Base-by-base conservation (phyloP, 2,113 vertebrate species). In the Bufo bufo region DNA sequence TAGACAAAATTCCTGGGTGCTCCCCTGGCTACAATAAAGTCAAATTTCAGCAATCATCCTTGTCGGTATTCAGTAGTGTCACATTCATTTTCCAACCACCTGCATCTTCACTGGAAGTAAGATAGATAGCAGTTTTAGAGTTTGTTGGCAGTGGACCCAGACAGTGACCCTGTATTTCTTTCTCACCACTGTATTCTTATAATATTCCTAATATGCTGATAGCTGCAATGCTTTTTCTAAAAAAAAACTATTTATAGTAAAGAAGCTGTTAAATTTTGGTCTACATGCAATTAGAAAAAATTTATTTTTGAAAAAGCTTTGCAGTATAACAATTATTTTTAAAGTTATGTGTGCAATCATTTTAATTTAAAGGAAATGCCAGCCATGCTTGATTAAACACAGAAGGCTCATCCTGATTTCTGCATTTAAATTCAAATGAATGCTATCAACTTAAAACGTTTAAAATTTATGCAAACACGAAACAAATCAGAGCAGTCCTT, bases 341-440 rank as follows among this genome's bases (percentile, higher is more conserved):
- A 59, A 77, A 82, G 45, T 83, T 72, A 88, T 88, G 54, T 72
- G n/a, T 84, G n/a, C 72, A 71, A 77, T 58, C 61, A 14, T 56
- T 82, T 80, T 84, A 88, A 77, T 84, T 84, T 72, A 77, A 84
- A 77, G 52, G 71, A 84, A 83, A 84, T 77, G 4, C 56, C 17
- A 52, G 87, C 9, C 52, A 49, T 74, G 80, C 87, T 45, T 89
- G 87, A 78, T 89, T 84, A 89, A 83, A 52, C 72, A 84, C 87
- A 78, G 69, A 89, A 89, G 75, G 81, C 56, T 20, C 49, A 59
- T 77, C n/a, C 87, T 88, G 59, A 89, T 88, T 80, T 77, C n/a
- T 47, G 45, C 59, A 84, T 89, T 84, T 69, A 89, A 77, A 88
- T 88, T 83, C 56, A 83, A 87, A 87, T 71, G 77, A 87, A 75